Evolutionary conservation across 1,140 invertebrate genomes (phyloP).

Genomic region (Drosophila prosaltans): DNA sequence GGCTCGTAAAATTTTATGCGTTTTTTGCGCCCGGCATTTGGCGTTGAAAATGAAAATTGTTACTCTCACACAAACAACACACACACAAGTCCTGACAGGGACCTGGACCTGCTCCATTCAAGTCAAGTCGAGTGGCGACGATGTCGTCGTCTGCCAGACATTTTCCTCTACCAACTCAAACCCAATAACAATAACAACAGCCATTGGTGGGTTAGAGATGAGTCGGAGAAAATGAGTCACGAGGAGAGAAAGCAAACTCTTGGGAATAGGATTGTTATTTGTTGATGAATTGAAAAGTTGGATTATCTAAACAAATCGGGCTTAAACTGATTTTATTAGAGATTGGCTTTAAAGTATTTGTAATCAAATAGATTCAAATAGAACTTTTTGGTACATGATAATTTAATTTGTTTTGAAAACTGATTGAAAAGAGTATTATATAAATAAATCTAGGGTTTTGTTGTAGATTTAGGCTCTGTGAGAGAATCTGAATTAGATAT

Average conservation of each 20-base stretch:
- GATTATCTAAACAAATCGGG: no score
- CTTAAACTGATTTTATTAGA: no score
- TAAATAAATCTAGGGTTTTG: no score
- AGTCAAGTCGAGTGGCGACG: conserved; percentile 72
- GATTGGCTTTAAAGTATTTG: no score
- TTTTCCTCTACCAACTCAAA: conserved; percentile 19
- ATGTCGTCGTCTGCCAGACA: conserved; percentile 53
- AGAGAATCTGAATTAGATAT: no score
- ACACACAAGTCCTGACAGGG: conserved; percentile 17
- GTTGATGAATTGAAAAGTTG: no score
- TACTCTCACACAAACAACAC: conserved; percentile 38
- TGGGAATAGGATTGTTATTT: no score
- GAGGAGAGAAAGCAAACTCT: background rate
- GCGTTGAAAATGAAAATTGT: conserved; percentile 80
- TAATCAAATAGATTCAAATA: no score
- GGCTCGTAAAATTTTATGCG: conserved; percentile 80
- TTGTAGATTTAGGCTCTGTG: no score
- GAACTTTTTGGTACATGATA: no score
- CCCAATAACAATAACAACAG: conserved; percentile 7
- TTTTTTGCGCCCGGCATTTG: conserved; percentile 67
- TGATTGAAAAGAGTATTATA: no score
- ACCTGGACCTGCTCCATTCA: conserved; percentile 46
- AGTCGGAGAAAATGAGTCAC: background rate
- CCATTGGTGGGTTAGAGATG: conserved; percentile 4
- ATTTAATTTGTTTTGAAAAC: no score